phyloP scores from a whole-genome alignment of 2,797 vertebrate species.

The Tokudaia tokunoshimensis region DNA sequence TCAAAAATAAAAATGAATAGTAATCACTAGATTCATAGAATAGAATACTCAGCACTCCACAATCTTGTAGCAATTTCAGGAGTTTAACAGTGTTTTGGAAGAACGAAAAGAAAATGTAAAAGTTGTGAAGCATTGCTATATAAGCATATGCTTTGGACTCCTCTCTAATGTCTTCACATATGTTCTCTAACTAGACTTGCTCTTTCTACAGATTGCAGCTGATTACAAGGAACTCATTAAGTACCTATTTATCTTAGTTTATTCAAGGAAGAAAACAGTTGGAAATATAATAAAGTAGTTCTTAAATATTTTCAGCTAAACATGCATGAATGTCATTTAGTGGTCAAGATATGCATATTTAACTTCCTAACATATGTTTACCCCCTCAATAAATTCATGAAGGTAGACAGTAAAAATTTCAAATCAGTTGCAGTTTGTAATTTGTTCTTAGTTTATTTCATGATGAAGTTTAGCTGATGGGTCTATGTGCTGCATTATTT shows the following conservation, averaged over 20 bases:
- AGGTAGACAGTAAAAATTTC: background rate
- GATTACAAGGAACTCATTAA: background rate
- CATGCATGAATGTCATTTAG: background rate
- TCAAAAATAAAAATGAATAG: background rate
- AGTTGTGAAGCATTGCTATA: background rate
- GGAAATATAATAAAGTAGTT: background rate
- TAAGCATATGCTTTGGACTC: background rate
- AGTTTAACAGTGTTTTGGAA: background rate
- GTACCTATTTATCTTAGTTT: background rate
- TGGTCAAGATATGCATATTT: background rate
- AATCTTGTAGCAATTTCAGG: background rate
- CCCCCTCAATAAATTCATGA: background rate
- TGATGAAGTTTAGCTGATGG: rapidly evolving
- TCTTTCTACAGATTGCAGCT: background rate
- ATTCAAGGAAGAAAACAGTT: background rate
- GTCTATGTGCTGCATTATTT: background rate
- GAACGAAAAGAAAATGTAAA: background rate
- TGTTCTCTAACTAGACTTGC: background rate
- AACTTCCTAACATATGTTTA: background rate
- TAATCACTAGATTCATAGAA: background rate
- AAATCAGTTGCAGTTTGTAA: background rate
- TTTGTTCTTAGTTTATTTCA: background rate
- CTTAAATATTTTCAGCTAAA: background rate
- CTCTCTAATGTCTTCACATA: background rate
- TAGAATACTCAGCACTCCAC: background rate